Evolutionary conservation across 2,797 vertebrate genomes (phyloP).

Genomic region (Echiichthys vipera): DNA sequence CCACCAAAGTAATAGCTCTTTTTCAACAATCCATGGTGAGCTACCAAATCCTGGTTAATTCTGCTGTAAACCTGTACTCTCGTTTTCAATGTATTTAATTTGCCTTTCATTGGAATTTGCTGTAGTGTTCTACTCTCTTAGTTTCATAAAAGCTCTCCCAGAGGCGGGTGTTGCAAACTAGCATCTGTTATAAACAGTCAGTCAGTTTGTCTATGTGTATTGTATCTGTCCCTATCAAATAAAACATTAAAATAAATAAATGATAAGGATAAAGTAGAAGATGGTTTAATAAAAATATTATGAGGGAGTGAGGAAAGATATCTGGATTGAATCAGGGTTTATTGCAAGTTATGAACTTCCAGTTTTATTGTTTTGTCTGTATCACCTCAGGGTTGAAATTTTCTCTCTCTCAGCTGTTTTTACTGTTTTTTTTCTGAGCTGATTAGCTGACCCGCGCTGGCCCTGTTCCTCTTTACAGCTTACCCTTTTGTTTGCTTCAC

Average conservation of each 20-base stretch:
- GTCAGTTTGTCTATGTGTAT: too few relatives aligned
- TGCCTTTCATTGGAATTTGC: too few relatives aligned
- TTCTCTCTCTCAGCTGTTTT: constrained; percentile 31
- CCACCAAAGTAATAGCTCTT: neutral
- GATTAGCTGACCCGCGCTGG: constrained; percentile 50
- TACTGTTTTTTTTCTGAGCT: constrained; percentile 62
- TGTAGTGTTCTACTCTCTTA: too few relatives aligned
- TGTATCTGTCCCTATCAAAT: too few relatives aligned
- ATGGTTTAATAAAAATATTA: constrained; percentile 33
- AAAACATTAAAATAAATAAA: too few relatives aligned
- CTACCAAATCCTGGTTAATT: too few relatives aligned
- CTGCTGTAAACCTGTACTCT: too few relatives aligned
- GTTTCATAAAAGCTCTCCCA: too few relatives aligned
- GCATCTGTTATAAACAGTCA: too few relatives aligned
- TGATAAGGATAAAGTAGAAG: neutral
- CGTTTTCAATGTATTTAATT: too few relatives aligned
- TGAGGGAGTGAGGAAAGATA: constrained; percentile 4
- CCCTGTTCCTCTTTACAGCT: constrained; percentile 23
- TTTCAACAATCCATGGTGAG: neutral
- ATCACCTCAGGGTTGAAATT: constrained; percentile 10
- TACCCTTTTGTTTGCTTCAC: constrained; percentile 43
- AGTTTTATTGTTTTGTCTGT: constrained; percentile 42
- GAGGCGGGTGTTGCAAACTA: too few relatives aligned
- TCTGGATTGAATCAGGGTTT: constrained; percentile 32
- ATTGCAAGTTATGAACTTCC: constrained; percentile 24